Evolutionary conservation across 1,140 invertebrate genomes (phyloP), one percentile per base, ranked within the genome.

Genomic region (Drosophila elegans): DNA sequence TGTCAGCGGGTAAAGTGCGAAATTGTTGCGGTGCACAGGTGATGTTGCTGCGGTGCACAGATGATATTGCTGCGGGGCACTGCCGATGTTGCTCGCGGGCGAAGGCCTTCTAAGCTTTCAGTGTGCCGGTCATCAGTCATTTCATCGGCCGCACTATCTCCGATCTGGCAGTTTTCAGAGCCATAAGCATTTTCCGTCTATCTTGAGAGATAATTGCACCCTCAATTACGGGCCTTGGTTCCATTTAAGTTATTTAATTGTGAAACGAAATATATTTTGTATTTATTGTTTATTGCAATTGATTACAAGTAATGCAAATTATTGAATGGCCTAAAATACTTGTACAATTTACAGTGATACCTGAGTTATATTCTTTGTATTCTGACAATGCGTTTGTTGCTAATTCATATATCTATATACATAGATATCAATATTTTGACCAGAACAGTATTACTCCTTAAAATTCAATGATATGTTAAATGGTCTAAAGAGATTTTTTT

Each of bases 1-100:
- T 88, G 83, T 88, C 83, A 69, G 78, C 64, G 53, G 53, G 46
- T 54, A 39, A 54, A 46, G 45, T 60, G 53, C 32, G 13, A 55
- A 36, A 25, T 53, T 53, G 74, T 39, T 52, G 61, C 29, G 21
- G 29, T 16, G 12, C 21, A 29, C 36, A 21, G 9, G 12, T 29
- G 38, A 46, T 38, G 42, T 36, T 41, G 49, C 51, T 29, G 41
- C n/a, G 48, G 45, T 5, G 27, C 46, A 49, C 46, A 29, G 49
- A 9, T 21, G 7, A 46, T 34, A 29, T 44, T 55, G 27, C 54
- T 42, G n/a, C n/a, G n/a, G n/a, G n/a, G n/a, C n/a, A n/a, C n/a
- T n/a, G n/a, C n/a, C n/a, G n/a, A 46, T 34, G 42, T 44, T 55
- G 27, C 54, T 42, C 9, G 41, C 16, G 25, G 54, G 41, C n/a